phyloP scores from a whole-genome alignment of 2,113 vertebrate genomes.

The Charina bottae region DNA sequence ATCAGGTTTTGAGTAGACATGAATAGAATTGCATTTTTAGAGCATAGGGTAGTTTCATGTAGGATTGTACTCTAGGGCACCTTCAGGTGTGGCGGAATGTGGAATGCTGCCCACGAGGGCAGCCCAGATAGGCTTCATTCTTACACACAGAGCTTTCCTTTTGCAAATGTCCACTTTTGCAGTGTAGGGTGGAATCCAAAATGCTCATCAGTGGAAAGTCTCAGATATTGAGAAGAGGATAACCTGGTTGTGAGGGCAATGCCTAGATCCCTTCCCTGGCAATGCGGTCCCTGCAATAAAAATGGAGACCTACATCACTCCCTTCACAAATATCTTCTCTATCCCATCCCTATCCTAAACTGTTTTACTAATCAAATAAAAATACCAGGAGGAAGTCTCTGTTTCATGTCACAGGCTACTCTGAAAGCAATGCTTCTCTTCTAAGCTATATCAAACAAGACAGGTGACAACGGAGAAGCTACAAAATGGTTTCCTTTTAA shows the following conservation, averaged over 20 bases:
- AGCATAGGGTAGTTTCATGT: background rate
- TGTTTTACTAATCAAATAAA: background rate
- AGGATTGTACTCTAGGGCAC: background rate
- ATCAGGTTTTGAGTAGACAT: background rate
- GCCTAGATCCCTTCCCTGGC: background rate
- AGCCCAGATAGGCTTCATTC: background rate
- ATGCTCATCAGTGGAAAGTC: background rate
- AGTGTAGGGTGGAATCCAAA: background rate
- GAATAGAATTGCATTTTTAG: background rate
- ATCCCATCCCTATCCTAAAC: background rate
- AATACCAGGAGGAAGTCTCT: background rate
- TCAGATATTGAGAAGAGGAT: background rate
- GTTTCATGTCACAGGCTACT: fast-evolving
- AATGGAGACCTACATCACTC: background rate
- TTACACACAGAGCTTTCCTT: background rate
- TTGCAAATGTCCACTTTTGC: background rate
- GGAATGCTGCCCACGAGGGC: background rate
- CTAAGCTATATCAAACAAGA: background rate
- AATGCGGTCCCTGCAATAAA: background rate
- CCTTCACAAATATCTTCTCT: background rate
- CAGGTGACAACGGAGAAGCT: constrained; percentile 12
- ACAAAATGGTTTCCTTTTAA: constrained; percentile 11
- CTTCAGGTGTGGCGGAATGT: background rate
- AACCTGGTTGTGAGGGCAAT: background rate
- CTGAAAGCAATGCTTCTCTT: background rate